Conservation (phyloP, 2,888 invertebrate species). For the Pyrrhosoma nymphula region DNA sequence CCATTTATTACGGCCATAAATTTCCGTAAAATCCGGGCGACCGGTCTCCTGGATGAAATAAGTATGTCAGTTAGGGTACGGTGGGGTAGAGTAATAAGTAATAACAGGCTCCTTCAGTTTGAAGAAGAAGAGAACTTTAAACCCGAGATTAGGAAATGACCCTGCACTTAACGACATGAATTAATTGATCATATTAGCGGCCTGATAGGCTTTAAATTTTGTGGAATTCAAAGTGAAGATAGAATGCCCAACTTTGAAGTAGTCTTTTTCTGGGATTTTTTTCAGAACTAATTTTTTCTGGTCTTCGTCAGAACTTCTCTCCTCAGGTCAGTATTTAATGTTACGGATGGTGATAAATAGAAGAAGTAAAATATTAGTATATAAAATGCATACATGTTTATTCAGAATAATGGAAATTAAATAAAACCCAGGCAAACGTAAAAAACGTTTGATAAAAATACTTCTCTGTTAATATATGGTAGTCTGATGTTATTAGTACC, state of each 20-base stretch:
- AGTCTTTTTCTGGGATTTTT: not conserved
- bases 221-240: not conserved
- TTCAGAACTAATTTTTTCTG: too few species aligned
- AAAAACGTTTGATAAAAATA: too few species aligned
- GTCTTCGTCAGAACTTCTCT: too few species aligned
- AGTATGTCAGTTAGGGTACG: not conserved
- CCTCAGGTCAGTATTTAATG: too few species aligned
- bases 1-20: conserved; percentile 30
- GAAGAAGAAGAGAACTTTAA: not conserved
- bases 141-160: not conserved
- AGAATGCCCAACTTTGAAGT: not conserved
- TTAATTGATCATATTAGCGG: not conserved
- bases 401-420: too few species aligned
- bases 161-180: not conserved
- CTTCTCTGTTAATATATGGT: too few species aligned
- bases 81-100: conserved; percentile 7
- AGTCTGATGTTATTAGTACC: too few species aligned
- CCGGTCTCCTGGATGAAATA: not conserved
- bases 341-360: too few species aligned
- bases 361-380: too few species aligned
- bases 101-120: not conserved
- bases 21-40: not conserved
- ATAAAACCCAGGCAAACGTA: too few species aligned
- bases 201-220: not conserved
- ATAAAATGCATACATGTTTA: too few species aligned